These are phyloP conservation scores for Caradrina kadenii DNA, from an alignment of 2,888 invertebrate species.

Conservation along the genomic window DNA sequence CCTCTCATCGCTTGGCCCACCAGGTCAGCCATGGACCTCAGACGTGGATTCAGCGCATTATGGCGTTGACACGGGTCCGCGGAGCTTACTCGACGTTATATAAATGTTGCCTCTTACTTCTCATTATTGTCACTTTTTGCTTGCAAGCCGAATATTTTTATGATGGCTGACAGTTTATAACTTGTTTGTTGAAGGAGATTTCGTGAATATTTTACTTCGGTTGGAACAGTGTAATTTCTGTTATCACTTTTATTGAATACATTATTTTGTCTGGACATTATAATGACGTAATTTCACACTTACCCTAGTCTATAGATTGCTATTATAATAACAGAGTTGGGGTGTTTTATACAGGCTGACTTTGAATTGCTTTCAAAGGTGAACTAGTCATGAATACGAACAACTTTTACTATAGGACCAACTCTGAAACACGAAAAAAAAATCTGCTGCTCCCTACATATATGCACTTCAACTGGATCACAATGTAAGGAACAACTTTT, in stretches of 20 bases:
- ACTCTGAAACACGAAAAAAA: too few relatives aligned
- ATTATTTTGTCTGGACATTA: neutral
- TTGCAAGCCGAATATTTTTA: slow-evolving; percentile 53
- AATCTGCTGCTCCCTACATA: too few relatives aligned
- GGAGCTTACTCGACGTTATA: slow-evolving; percentile 69
- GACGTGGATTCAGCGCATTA: slow-evolving; percentile 68
- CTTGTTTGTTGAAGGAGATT: slow-evolving; percentile 32
- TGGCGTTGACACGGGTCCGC: slow-evolving; percentile 67
- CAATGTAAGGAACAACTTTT: too few relatives aligned
- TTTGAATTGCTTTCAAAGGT: too few relatives aligned
- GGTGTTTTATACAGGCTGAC: too few relatives aligned
- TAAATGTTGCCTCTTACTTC: slow-evolving; percentile 66
- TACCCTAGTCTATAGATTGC: too few relatives aligned
- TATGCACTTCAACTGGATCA: too few relatives aligned
- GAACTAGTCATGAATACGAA: too few relatives aligned
- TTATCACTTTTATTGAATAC: neutral
- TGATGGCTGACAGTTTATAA: slow-evolving; percentile 44
- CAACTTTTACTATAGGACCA: too few relatives aligned
- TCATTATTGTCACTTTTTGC: slow-evolving; percentile 63
- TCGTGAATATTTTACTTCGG: slow-evolving; percentile 43
- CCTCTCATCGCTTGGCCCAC: neutral
- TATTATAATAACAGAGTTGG: too few relatives aligned
- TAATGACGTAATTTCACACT: neutral
- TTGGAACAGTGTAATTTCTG: neutral
- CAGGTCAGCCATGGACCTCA: slow-evolving; percentile 53